A percentile compares a stretch with the other conserved stretches of the same genome.
Conservation (phyloP, 2,113 vertebrate genomes). For the Ochotona princeps region DNA sequence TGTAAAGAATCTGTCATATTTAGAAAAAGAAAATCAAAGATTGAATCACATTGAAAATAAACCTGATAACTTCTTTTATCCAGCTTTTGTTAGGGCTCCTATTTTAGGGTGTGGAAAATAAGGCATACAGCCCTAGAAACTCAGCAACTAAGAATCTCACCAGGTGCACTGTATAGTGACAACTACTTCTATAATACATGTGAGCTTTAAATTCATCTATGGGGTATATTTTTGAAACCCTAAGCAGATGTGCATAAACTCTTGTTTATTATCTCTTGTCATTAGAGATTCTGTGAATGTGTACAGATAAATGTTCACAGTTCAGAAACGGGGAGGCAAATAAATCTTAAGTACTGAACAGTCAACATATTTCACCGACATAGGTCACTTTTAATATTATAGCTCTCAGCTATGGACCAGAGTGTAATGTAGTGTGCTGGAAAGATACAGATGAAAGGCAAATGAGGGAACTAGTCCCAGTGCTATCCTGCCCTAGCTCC, state of each 20-base stretch:
- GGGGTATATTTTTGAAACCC: constrained; percentile 30
- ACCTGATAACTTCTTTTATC: constrained; percentile 65
- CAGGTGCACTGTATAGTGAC: not conserved
- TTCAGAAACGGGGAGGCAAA: too few relatives aligned
- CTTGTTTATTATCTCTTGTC: not conserved
- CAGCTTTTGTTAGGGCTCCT: constrained; percentile 74
- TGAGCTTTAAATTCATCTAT: not conserved
- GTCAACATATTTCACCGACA: constrained; percentile 13
- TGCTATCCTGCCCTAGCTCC: not conserved
- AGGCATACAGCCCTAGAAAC: constrained; percentile 51
- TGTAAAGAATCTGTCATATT: constrained; percentile 58
- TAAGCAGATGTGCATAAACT: constrained; percentile 55
- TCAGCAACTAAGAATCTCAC: constrained; percentile 42
- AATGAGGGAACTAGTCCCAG: not conserved
- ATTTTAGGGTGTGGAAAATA: constrained; percentile 55
- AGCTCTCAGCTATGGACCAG: not conserved
- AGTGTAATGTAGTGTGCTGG: not conserved
- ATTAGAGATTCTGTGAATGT: constrained; percentile 33
- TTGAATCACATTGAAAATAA: constrained; percentile 58
- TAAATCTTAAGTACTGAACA: not conserved
- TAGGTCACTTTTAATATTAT: constrained; percentile 24
- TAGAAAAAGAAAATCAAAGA: constrained; percentile 42
- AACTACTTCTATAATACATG: constrained; percentile 22
- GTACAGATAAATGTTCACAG: not conserved
- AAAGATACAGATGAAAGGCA: not conserved